Evolutionary conservation across 2,888 invertebrate species (phyloP).

Genomic region (Strigamia transsilvanica): DNA sequence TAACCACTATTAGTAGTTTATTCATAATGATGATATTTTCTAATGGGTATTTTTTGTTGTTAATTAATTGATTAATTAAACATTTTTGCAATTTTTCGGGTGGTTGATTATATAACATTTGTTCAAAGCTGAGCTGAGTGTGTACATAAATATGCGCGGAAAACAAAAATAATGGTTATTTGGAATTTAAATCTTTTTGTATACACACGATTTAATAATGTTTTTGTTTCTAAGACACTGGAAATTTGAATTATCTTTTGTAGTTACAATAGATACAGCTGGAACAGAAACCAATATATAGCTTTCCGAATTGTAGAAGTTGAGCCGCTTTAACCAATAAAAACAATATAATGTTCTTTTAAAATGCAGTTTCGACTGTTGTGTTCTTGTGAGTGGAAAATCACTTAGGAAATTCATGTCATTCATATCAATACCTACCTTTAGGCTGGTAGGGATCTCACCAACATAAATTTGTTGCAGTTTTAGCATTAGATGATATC

Average conservation of each 20-base stretch:
- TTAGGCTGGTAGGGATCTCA: too few relatives aligned
- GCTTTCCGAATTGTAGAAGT: too few relatives aligned
- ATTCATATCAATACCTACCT: too few relatives aligned
- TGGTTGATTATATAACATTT: conserved; percentile 7
- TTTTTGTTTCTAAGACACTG: neutral
- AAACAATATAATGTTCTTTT: too few relatives aligned
- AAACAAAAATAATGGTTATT: conserved; percentile 1
- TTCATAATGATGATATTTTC: neutral
- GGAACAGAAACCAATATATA: conserved; percentile 5
- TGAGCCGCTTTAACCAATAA: too few relatives aligned
- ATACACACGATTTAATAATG: neutral
- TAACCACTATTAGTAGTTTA: too few relatives aligned
- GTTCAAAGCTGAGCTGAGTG: neutral
- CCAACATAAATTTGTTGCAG: too few relatives aligned
- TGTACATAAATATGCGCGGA: neutral
- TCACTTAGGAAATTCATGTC: too few relatives aligned
- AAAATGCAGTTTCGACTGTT: too few relatives aligned
- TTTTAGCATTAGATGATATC: too few relatives aligned
- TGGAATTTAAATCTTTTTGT: neutral
- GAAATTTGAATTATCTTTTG: neutral
- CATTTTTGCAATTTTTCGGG: neutral
- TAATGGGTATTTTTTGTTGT: neutral
- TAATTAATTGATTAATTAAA: too few relatives aligned
- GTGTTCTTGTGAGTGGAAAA: too few relatives aligned
- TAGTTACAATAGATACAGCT: neutral